Base-by-base conservation (phyloP, 2,113 vertebrate genomes). In the Zapus hudsonius region DNA sequence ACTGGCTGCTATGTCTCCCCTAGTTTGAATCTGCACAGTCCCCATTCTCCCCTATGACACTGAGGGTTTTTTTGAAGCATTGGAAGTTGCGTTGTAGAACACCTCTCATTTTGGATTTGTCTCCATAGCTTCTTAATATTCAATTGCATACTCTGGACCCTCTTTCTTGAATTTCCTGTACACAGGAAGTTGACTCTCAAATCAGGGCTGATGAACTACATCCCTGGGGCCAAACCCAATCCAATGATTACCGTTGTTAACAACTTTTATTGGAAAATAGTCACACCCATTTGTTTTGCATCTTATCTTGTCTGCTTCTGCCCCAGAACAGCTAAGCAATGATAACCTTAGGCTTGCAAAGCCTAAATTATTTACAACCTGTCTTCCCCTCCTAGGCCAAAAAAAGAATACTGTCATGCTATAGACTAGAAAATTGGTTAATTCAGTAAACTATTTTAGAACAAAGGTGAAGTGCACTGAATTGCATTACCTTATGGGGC, bases 381-480 rank as follows among this genome's bases (percentile, higher is more conserved):
- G 55, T 72, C 95, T 29, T 74, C 13, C 55, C 57, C 8, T 31
- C 38, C 38, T 59, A 22, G 16, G 19, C 57, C 15, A 63, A 82
- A 44, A 52, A 87, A 74, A 57, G 29, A 61, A 76, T 52, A 29
- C 69, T 94, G n/a, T n/a, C 31, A 63, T 83, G 11, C 52, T 19
- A 40, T 88, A n/a, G n/a, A 67, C 22, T 55, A 83, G 59, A 93
- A 91, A 87, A 83, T 36, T 70, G 40, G 16, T 44, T 74, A 47
- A 72, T 31, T 92, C 36, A 38, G 36, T 73, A 92, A 89, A 91
- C 72, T 89, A 72, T 61, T 94, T 92, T 52, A 44, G 47, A 72
- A 87, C 42, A 84, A 61, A 87, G 40, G 20, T 69, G 40, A 86
- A 61, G 17, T 64, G 74, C 44, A 80, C 74, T 9, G 47, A 63